Percentiles rank a stretch among this genome's conserved stretches.
phyloP scores from a whole-genome alignment of 1,140 invertebrate genomes.

The Chlorops oryzae region DNA sequence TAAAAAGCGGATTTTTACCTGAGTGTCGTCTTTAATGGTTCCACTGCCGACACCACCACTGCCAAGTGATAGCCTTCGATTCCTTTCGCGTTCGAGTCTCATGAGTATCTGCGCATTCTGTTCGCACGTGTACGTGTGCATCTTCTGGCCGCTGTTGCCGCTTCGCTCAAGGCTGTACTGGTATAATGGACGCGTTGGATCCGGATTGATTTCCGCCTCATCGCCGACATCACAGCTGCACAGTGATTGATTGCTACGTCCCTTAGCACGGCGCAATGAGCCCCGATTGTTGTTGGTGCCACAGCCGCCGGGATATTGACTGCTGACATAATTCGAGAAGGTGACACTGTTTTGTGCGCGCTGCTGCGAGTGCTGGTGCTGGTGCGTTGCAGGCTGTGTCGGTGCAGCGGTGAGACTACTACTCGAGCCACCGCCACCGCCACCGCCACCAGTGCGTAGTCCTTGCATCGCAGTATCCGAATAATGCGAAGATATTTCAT shows the following conservation, averaged over 20 bases:
- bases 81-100: constrained; percentile 44
- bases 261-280: constrained; percentile 41
- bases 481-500: constrained; percentile 15
- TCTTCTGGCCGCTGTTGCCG: no score
- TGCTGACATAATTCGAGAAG: constrained; percentile 37
- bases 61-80: constrained; percentile 43
- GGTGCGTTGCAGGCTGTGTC: not conserved
- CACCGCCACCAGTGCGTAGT: constrained; percentile 11
- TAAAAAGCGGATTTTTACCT: no score
- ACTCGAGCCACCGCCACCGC: constrained; percentile 1
- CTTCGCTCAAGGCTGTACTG: constrained; percentile 44
- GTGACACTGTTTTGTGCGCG: constrained; percentile 30
- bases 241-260: constrained; percentile 44
- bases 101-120: constrained; percentile 47
- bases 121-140: constrained; percentile 44
- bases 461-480: constrained; percentile 18
- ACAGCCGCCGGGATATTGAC: constrained; percentile 21
- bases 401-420: constrained; percentile 4
- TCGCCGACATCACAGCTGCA: constrained; percentile 43
- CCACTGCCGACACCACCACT: constrained; percentile 4
- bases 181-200: constrained; percentile 37
- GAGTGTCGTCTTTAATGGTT: constrained; percentile 17
- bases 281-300: constrained; percentile 23
- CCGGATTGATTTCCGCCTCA: constrained; percentile 38
- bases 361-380: not conserved